Evolutionary conservation across 2,797 vertebrate species (phyloP).

Genomic region (Ceyx erithaca): DNA sequence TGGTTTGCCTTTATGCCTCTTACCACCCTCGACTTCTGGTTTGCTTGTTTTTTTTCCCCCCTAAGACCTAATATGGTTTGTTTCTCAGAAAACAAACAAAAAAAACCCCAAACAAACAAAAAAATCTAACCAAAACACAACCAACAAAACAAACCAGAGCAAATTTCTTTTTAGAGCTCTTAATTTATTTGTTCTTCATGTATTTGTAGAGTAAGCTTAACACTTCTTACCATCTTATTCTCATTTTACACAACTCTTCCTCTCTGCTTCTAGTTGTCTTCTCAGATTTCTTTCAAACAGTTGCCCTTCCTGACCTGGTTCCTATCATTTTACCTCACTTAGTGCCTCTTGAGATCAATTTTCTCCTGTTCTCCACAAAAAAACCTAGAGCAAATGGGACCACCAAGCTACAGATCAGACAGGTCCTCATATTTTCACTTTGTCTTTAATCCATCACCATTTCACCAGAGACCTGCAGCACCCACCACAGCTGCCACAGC

Average conservation of each 20-base stretch:
- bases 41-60: no score
- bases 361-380: neutral
- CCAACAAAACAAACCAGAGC: neutral
- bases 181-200: neutral
- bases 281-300: conserved; percentile 2
- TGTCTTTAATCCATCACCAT: neutral
- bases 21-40: neutral
- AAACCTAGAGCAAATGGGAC: neutral
- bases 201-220: neutral
- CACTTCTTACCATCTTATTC: neutral
- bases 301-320: neutral
- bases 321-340: conserved; percentile 11
- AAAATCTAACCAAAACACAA: neutral
- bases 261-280: neutral
- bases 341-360: neutral
- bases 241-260: neutral
- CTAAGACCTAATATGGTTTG: neutral
- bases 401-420: neutral
- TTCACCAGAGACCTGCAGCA: neutral
- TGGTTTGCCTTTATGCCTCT: neutral
- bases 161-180: neutral
- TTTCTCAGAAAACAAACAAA: neutral
- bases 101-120: neutral
- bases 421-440: neutral
- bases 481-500: neutral